Base-by-base conservation (phyloP, 2,113 vertebrate species). In the Indicator maculatus region DNA sequence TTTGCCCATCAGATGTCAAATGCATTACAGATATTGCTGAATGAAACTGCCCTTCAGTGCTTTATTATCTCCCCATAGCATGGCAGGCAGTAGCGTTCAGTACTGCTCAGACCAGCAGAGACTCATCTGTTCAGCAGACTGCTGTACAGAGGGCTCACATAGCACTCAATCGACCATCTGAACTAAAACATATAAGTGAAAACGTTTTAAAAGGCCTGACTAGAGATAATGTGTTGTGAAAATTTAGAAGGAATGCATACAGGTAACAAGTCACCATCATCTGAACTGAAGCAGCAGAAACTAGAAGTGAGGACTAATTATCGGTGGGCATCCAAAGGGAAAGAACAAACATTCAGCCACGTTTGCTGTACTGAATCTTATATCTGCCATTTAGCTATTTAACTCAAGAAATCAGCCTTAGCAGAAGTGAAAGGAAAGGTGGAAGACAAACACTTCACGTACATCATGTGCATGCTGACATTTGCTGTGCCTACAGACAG, bases 381-480 rank as follows among this genome's bases (percentile, higher is more conserved):
- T 27, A 63, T 18, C 31, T 52, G 60, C 41, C 55, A 53, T 36
- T 77, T 53, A 24, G 33, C 39, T 55, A 53, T 39, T 59, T 13
- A 44, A 12, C 24, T 63, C 7, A 33, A 52, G 74, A 50, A 39
- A 58, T 1, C 13, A 47, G 45, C 41, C 30, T 59, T 47, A 27
- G 12, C 83, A 71, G 28, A 45, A 83, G 65, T 9, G 2, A 70
- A 86, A 90, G 31, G 33, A 83, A 83, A 82, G 13, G 8, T 45
- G 7, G 36, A 88, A 93, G 47, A 18, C 47, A 90, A 83, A 55
- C 3, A 4, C 4, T 65, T 36, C 24, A 52, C 2, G 38, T 28
- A 19, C 6, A 23, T 30, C 2, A 3, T 5, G 11, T 8, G 9
- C 1, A 2, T 14, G 67, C 18, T 52, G 23, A n/a, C 4, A n/a